Conservation (phyloP, 2,888 invertebrate species). For the Lycia hirtaria region DNA sequence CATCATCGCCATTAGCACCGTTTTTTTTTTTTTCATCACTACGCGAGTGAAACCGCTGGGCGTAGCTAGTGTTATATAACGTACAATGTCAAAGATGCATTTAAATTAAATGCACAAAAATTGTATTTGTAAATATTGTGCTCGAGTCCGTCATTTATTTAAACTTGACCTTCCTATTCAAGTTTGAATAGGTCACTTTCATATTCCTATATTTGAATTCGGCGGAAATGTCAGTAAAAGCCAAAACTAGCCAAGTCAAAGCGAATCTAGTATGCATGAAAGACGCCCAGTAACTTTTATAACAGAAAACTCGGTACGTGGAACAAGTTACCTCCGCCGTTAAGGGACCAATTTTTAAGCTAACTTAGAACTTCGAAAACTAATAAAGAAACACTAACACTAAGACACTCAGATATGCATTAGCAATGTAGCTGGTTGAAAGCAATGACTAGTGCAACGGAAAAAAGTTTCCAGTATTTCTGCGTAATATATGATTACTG, state of each 20-base stretch:
- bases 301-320: constrained; percentile 1
- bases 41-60: no score
- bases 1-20: no score
- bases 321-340: not conserved
- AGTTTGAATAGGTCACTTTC: no score
- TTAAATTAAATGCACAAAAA: no score
- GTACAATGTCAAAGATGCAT: no score
- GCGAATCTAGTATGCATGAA: constrained; percentile 8
- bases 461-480: not conserved
- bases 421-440: not conserved
- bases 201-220: no score
- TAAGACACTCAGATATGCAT: not conserved
- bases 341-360: constrained; percentile 9
- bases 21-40: no score
- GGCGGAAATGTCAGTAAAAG: not conserved
- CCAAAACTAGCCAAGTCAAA: not conserved
- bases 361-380: constrained; percentile 3
- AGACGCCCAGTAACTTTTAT: not conserved
- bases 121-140: no score
- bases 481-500: not conserved
- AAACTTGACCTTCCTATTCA: no score
- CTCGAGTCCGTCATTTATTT: no score
- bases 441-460: not conserved
- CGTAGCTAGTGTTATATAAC: no score
- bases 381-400: not conserved